Evolutionary conservation across 2,113 vertebrate species (phyloP).

Genomic region (Girardinichthys multiradiatus): DNA sequence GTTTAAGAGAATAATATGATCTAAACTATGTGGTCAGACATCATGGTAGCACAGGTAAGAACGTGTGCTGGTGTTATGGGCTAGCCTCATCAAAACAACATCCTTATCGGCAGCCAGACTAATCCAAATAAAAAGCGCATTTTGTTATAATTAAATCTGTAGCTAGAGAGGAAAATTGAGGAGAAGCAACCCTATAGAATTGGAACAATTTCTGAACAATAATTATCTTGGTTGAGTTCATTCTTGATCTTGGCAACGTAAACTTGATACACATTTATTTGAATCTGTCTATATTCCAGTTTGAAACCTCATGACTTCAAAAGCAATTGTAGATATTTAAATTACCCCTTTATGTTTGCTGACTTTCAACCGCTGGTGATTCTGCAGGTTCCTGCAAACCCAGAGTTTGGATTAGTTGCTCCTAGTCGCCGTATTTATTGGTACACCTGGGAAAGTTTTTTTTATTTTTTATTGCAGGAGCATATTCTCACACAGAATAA

Average conservation of each 20-base stretch:
- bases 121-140: background rate
- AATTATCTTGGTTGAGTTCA: background rate
- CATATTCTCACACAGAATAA: too few species aligned
- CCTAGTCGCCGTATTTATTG: too few species aligned
- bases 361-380: too few species aligned
- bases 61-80: background rate
- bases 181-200: too few species aligned
- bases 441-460: too few species aligned
- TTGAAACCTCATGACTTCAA: too few species aligned
- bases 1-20: background rate
- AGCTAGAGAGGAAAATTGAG: background rate
- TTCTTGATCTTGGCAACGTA: background rate
- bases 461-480: too few species aligned
- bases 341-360: too few species aligned
- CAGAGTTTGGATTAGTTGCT: too few species aligned
- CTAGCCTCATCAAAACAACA: background rate
- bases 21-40: conserved; percentile 31
- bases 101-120: background rate
- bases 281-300: background rate
- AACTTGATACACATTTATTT: background rate
- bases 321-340: too few species aligned
- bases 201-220: background rate
- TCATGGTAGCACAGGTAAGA: conserved; percentile 29
- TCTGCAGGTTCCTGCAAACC: too few species aligned
- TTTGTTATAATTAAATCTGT: background rate